Conservation (phyloP, 2,797 vertebrate species). For the Pantherophis alleghaniensis region DNA sequence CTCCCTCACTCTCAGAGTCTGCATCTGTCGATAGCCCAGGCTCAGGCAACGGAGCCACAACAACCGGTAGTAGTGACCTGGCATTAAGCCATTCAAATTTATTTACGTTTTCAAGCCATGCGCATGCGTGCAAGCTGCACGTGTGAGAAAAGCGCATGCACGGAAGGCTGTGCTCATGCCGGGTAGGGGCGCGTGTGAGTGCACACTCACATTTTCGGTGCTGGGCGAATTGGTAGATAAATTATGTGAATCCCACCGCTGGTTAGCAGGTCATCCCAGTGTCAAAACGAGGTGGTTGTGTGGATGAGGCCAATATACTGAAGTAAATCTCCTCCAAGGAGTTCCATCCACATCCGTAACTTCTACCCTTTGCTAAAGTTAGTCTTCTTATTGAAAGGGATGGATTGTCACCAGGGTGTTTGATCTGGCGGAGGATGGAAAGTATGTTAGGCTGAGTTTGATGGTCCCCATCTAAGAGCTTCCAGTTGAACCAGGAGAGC, state of each 20-base stretch:
- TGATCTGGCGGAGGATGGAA: not conserved
- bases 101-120: too few relatives aligned
- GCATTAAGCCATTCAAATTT: too few relatives aligned
- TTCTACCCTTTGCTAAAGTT: not conserved
- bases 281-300: not conserved
- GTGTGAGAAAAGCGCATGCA: too few relatives aligned
- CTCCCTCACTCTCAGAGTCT: too few relatives aligned
- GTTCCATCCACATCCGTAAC: not conserved
- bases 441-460: not conserved
- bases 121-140: too few relatives aligned
- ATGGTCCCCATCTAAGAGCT: not conserved
- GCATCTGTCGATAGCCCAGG: too few relatives aligned
- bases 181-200: too few relatives aligned
- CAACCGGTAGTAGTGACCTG: too few relatives aligned
- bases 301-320: not conserved
- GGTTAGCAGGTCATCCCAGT: not conserved
- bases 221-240: too few relatives aligned
- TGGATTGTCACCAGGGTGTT: not conserved
- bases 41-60: too few relatives aligned
- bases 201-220: too few relatives aligned
- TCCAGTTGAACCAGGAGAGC: not conserved
- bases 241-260: too few relatives aligned
- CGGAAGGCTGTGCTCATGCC: rapidly evolving
- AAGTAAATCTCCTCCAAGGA: not conserved
- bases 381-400: not conserved